Conservation (phyloP, 2,888 invertebrate genomes). For the Stratiomys singularior region DNA sequence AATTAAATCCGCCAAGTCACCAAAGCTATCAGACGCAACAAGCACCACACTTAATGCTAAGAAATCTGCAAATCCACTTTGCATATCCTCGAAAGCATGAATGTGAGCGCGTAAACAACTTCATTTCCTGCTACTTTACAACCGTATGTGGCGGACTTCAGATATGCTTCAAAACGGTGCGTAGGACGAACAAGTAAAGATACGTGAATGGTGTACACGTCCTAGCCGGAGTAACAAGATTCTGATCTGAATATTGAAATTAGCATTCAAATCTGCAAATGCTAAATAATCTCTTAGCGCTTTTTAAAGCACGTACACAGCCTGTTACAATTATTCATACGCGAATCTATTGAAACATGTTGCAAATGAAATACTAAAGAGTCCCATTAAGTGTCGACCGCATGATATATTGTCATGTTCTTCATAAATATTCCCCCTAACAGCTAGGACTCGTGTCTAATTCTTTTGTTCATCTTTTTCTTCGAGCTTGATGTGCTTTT, state of each 20-base stretch:
- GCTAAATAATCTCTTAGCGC: slow-evolving; percentile 20
- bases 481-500: too few relatives aligned
- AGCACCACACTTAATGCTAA: too few relatives aligned
- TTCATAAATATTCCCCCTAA: background rate
- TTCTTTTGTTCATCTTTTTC: background rate
- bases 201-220: background rate
- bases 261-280: slow-evolving; percentile 30
- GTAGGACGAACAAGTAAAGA: background rate
- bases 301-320: slow-evolving; percentile 1
- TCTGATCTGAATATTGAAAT: background rate
- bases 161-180: slow-evolving; percentile 5
- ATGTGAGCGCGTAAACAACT: slow-evolving; percentile 16
- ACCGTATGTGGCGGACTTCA: background rate
- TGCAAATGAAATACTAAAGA: background rate
- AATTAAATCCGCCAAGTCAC: slow-evolving; percentile 9
- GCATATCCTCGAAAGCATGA: background rate
- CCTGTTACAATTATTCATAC: too few relatives aligned
- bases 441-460: background rate
- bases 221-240: background rate
- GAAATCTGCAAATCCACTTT: background rate
- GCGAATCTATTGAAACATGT: background rate
- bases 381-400: slow-evolving; percentile 20
- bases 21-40: background rate
- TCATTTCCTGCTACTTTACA: slow-evolving; percentile 35
- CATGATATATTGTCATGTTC: slow-evolving; percentile 25